Evolutionary conservation across 2,113 vertebrate species (phyloP).

Genomic region (Aspiorhynchus laticeps): DNA sequence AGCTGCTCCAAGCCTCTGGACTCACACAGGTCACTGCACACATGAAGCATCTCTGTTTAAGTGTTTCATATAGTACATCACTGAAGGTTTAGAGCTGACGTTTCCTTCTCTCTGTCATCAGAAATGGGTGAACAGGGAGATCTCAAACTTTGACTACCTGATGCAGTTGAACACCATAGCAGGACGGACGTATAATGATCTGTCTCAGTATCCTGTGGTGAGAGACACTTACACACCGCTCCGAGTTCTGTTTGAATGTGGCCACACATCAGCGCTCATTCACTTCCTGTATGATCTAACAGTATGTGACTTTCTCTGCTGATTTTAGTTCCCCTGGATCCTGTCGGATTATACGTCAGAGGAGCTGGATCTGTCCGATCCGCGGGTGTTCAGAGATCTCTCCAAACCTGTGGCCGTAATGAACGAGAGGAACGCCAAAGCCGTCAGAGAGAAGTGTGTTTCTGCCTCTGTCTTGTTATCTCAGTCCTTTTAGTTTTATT

Average conservation of each 20-base stretch:
- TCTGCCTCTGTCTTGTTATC: not conserved
- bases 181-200: slow-evolving; percentile 94
- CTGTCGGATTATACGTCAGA: slow-evolving; percentile 92
- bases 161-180: slow-evolving; percentile 98
- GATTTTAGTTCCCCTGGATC: slow-evolving; percentile 92
- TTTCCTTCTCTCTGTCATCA: slow-evolving; percentile 56
- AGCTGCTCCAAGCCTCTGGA: slow-evolving; percentile 91
- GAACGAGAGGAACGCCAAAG: slow-evolving; percentile 93
- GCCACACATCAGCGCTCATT: not conserved
- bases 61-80: not conserved
- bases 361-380: slow-evolving; percentile 91
- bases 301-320: not conserved
- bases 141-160: slow-evolving; percentile 98
- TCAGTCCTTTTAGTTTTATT: too few species aligned
- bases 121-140: slow-evolving; percentile 98
- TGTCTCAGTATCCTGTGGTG: slow-evolving; percentile 98
- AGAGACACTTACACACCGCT: slow-evolving; percentile 29
- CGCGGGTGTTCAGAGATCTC: slow-evolving; percentile 90
- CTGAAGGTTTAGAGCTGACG: not conserved
- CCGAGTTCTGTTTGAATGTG: not conserved
- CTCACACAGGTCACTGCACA: slow-evolving; percentile 85
- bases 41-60: not conserved
- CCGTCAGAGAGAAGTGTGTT: slow-evolving; percentile 87
- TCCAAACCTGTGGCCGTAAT: slow-evolving; percentile 93
- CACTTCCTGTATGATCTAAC: not conserved